Base-by-base conservation (phyloP, 2,113 vertebrate species). In the Austrofundulus limnaeus region DNA sequence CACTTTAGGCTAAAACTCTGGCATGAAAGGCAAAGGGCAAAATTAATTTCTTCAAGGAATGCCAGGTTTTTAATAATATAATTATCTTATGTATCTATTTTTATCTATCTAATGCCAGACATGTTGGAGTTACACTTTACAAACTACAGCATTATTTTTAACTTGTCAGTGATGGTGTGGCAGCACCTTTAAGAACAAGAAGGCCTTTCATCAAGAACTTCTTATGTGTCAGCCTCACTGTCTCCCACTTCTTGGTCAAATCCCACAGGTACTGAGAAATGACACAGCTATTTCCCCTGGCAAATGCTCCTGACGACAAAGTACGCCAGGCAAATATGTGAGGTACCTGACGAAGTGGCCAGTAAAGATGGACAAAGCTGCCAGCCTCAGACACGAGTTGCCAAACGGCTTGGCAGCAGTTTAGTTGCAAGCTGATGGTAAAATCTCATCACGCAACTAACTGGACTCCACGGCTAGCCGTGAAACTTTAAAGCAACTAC, bases 371-470 rank as follows among this genome's bases (percentile, higher is more conserved):
- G 42, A 60, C 34, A 53, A 65, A 74, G 68, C 58, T 81, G 72
- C 77, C 72, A 76, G 38, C 21, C 5, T 1, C 25, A 39, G 53
- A 42, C 37, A 38, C 9, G n/a, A 64, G n/a, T 15, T 49, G 84
- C 78, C 75, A 84, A 84, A 76, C 42, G 54, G 57, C 70, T 67
- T 80, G 78, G 78, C 75, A 71, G 46, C 38, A 50, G 51, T 34
- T 62, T 37, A 19, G 23, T 34, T 46, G 52, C 37, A 79, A 66
- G 52, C 72, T 49, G 49, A 16, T 56, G 54, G 55, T 61, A 39
- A 51, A 70, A 60, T 72, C 61, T 47, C 67, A 68, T 61, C 54
- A 69, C 68, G 68, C 61, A 45, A 48, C 21, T 23, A 45, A 48
- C 21, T 23, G 19, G 23, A 55, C 50, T 63, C 45, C 59, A 16